A percentile compares a stretch with the other conserved stretches of the same genome.
Evolutionary conservation across 2,797 vertebrate genomes (phyloP).

Genomic region (Denticeps clupeoides): DNA sequence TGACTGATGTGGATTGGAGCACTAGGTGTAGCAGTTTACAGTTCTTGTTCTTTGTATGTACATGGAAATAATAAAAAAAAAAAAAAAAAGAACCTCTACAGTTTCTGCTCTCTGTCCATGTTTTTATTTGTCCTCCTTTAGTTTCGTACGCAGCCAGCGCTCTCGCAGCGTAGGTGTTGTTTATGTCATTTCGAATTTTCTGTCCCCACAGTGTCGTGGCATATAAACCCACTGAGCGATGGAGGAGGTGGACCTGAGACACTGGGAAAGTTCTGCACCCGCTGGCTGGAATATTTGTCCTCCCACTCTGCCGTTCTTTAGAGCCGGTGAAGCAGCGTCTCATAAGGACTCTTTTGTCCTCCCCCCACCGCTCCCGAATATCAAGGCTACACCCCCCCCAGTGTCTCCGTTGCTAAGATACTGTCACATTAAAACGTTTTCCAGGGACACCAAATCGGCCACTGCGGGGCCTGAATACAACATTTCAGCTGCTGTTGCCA

Average conservation of each 20-base stretch:
- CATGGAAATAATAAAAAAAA: no score
- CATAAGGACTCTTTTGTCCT: conserved; percentile 66
- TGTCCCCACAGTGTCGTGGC: no score
- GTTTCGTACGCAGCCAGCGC: no score
- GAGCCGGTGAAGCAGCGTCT: conserved; percentile 32
- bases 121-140: no score
- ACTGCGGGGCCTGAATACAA: conserved; percentile 17
- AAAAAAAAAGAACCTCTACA: no score
- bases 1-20: no score
- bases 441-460: conserved; percentile 23
- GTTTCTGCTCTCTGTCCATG: no score
- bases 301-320: conserved; percentile 44
- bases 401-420: conserved; percentile 69
- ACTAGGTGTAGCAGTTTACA: no score
- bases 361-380: conserved; percentile 29
- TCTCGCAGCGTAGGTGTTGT: no score
- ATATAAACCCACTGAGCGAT: neutral
- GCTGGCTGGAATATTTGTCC: conserved; percentile 47
- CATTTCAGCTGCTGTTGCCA: conserved; percentile 41
- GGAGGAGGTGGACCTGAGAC: conserved; percentile 34
- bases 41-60: no score
- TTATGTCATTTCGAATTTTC: no score
- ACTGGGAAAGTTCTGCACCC: neutral
- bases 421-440: conserved; percentile 37
- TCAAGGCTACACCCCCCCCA: conserved; percentile 37